These are phyloP conservation scores for Polyodon spathula DNA, from an alignment of 2,113 vertebrate species.

Conservation along the genomic window DNA sequence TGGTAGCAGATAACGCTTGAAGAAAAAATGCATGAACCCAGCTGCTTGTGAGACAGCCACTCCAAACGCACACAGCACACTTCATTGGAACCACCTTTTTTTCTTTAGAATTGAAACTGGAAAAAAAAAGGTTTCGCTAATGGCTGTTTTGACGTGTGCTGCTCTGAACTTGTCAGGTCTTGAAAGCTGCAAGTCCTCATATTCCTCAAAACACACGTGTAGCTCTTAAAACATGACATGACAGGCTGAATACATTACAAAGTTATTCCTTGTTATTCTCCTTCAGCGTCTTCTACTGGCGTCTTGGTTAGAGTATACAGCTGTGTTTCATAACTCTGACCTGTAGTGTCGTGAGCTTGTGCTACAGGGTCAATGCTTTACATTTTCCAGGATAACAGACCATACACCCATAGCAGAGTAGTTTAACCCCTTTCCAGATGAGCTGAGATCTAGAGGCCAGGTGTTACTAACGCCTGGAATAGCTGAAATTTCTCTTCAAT, in stretches of 20 bases:
- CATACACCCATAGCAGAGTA: too few species aligned
- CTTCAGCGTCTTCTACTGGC: not conserved
- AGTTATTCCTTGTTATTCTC: not conserved
- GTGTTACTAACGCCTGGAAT: too few species aligned
- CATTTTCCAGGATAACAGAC: too few species aligned
- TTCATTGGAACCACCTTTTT: not conserved
- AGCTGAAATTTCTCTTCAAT: too few species aligned
- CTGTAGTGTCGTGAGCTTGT: too few species aligned
- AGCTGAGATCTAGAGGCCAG: too few species aligned
- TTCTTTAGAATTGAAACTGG: not conserved
- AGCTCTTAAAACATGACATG: not conserved
- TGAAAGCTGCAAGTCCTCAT: not conserved
- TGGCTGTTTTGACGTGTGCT: conserved; percentile 1
- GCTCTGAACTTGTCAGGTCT: not conserved
- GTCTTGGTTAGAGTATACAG: too few species aligned
- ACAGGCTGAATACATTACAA: not conserved
- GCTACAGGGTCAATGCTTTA: too few species aligned
- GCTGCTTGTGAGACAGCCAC: not conserved
- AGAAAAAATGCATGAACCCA: too few species aligned
- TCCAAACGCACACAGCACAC: not conserved
- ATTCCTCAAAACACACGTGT: not conserved
- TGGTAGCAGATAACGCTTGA: too few species aligned
- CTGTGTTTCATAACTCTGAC: too few species aligned
- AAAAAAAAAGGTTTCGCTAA: not conserved
- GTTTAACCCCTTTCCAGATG: too few species aligned